Base-by-base conservation (phyloP, 2,888 invertebrate genomes). In the Dynastes tityus region DNA sequence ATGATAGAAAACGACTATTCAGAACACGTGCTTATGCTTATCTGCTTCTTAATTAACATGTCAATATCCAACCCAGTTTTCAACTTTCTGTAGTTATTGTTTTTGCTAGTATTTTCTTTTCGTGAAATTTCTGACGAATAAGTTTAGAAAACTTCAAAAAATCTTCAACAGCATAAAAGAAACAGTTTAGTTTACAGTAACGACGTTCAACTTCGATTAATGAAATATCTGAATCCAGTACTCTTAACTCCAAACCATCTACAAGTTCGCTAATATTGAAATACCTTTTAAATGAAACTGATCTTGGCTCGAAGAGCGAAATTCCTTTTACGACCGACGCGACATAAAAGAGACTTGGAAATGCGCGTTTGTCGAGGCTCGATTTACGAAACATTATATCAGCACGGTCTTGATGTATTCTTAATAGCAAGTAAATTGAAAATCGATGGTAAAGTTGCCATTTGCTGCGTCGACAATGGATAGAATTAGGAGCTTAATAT, bases 351-450 rank as follows among this genome's bases (percentile, higher is more conserved):
- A 63, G 32, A 6, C 27, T 27, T 45, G 22, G 67, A 37, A 73
- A 8, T 16, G 40, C 40, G 37, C 22, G 58, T 37, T 71, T 49
- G n/a, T 22, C 55, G 37, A 37, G 37, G 73, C 73, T 58, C 73
- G 73, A 73, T 58, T 73, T 73, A 58, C 73, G 73, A 67, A 73
- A 73, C 73, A 61, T 73, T 73, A 73, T 73, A 73, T 73, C 73
- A 37, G 73, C 73, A 37, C 40, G 9, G 27, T 58, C 73, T 73
- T 73, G 73, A 73, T 73, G 73, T 73, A 45, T 73, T 73, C 73
- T 73, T 73, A 73, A 73, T 73, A 73, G 73, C 58, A 27, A 58
- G 37, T 58, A 73, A 73, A 73, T 73, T 73, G 73, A 61, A 73
- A 73, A 73, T 73, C 73, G 58, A 73, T 73, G 73, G 37, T 11